Evolutionary conservation across 1,140 invertebrate species (phyloP), one percentile per base, ranked within the genome.

Genomic region (Aphidius ervi): DNA sequence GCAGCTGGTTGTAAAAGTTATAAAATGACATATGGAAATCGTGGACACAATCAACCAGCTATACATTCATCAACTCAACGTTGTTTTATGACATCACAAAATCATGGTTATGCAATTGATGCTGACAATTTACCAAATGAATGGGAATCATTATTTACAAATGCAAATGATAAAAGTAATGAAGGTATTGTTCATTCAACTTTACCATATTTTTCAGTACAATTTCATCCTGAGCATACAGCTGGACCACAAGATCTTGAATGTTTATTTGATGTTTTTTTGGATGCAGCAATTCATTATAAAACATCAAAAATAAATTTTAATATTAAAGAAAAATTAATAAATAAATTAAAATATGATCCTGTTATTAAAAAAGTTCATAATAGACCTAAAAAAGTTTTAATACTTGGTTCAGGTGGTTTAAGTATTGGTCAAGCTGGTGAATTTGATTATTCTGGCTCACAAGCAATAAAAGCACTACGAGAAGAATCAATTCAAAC

Each of bases 371-470:
- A 75, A 8, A 67, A 79, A 5, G 70, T 77, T 0, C 5, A 40
- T 5, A 39, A 63, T 5, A 63, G 65, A 42, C 85, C 90, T 59
- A 89, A 88, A 65, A 98, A 99, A 78, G 91, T 99, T 16, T 80
- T 99, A 3, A 93, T 99, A 61, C 84, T 99, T n/a, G 98, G 98
- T 4, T 99, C 96, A 1, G 98, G 98, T 20, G 98, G 98, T 2
- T 80, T 99, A 4, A 98, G 95, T n/a, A 99, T 99, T 66, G 92
- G 97, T 0, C 98, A 99, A 82, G 98, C 98, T 16, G 98, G 98
- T 10, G 98, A 99, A 81, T 99, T 99, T 78, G 91, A 94, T 75
- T 93, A 93, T 74, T 93, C 91, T 1, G 92, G 92, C 2, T 93
- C 92, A 8, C 92, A 98, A 74, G 97, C 97, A 4, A 95, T 99